Base-by-base conservation (phyloP, 2,113 vertebrate genomes). In the Odontophorus gujanensis region DNA sequence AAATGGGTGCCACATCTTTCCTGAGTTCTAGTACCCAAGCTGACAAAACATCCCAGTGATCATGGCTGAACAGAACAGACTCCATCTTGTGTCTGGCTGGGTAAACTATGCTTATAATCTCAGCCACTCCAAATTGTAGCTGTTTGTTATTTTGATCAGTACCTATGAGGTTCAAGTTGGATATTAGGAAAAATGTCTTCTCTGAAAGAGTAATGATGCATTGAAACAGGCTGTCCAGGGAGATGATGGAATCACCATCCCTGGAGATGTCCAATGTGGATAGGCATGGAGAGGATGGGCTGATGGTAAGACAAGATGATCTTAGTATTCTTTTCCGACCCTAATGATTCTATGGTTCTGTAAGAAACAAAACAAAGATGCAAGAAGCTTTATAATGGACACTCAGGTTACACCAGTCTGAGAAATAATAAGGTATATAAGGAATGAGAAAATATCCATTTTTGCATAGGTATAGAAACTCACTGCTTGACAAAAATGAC, bases 31-130 rank as follows among this genome's bases (percentile, higher is more conserved):
- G 26, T 63, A 28, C 13, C 13, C 22, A 38, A 57, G 36, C 11
- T 5, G 5, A n/a, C 11, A 47, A 72, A 84, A 30, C 17, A 36
- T 19, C 42, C 24, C 67, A 78, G 32, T 0, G 0, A 40, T 6
- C 11, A 43, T 38, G 34, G 19, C 32, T 32, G 25, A 75, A 9
- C 5, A 63, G 43, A 47, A 43, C 13, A 82, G 16, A 21, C 34
- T 81, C 28, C 34, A 48, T 6, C 13, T 42, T 30, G 14, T 8
- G 8, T 50, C 61, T 81, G 36, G 45, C 19, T 21, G 34, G 32
- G 24, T 28, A 71, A 1, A 1, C 22, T 25, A 11, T 32, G 32
- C 42, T 78, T 18, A 61, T 15, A 26, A 9, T 9, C 26, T 57
- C 19, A 38, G 38, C 25, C 36, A 26, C 30, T 25, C 45, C 28